phyloP scores from a whole-genome alignment of 2,888 invertebrate genomes.

The Ormia ochracea region DNA sequence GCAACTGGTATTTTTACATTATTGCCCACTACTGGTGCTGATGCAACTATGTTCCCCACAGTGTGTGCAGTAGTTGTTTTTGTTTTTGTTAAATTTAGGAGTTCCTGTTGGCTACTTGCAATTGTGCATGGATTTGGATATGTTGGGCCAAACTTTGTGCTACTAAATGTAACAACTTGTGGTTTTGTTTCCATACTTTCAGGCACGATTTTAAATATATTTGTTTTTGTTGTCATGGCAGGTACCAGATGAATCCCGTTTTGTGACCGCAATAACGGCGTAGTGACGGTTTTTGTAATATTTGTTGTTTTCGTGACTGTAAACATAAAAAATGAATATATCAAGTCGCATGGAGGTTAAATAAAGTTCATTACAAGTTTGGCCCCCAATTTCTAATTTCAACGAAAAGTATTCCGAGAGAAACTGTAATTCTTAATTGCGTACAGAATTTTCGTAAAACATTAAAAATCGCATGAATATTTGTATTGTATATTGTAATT shows the following conservation, averaged over 20 bases:
- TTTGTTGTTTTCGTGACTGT: conserved; percentile 47
- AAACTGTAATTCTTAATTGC: too few species aligned
- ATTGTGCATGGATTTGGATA: neutral
- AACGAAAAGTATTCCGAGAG: too few species aligned
- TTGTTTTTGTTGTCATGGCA: conserved; percentile 55
- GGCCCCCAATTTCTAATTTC: too few species aligned
- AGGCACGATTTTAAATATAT: conserved; percentile 59
- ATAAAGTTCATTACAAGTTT: neutral
- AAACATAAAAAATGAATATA: conserved; percentile 1
- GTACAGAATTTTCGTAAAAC: too few species aligned
- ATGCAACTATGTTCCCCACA: neutral
- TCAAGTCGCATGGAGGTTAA: neutral
- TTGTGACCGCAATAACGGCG: conserved; percentile 22
- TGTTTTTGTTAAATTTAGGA: conserved; percentile 1
- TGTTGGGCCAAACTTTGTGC: neutral
- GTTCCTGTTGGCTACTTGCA: neutral
- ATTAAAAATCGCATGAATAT: too few species aligned
- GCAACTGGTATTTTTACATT: neutral
- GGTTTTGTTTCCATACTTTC: conserved; percentile 57
- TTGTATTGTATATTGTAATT: too few species aligned
- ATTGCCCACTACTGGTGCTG: neutral
- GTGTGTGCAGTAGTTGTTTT: neutral
- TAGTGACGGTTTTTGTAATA: conserved; percentile 34
- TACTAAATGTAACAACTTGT: conserved; percentile 46
- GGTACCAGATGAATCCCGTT: conserved; percentile 28